Percentiles rank a stretch among this genome's conserved stretches.
Evolutionary conservation across 2,888 invertebrate species (phyloP).

Genomic region (Cephus nigrinus): DNA sequence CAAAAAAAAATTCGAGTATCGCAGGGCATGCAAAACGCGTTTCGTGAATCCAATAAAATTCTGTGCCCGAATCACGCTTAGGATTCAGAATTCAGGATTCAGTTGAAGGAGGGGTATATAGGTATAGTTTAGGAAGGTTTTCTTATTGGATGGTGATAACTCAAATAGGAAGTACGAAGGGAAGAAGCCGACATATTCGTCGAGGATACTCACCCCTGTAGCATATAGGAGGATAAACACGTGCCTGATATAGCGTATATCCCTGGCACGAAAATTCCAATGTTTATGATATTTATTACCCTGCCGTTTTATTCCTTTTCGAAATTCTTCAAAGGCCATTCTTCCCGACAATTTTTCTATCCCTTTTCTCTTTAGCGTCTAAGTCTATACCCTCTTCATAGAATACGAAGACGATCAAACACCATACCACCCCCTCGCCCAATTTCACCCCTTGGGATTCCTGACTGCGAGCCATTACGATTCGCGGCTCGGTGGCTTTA

Average conservation of each 20-base stretch:
- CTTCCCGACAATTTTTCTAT: background rate
- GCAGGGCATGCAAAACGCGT: constrained; percentile 1
- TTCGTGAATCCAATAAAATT: constrained; percentile 6
- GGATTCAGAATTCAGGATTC: background rate
- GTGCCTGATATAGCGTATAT: background rate
- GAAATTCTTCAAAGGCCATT: background rate
- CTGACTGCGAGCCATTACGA: background rate
- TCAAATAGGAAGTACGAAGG: background rate
- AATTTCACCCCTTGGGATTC: background rate
- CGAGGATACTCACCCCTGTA: background rate
- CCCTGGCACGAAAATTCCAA: constrained; percentile 5
- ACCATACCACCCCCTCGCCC: background rate
- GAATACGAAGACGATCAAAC: background rate
- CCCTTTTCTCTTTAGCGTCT: background rate
- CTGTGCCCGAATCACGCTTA: background rate
- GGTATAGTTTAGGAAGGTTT: background rate
- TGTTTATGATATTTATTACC: constrained; percentile 5
- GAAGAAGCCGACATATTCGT: constrained; percentile 1
- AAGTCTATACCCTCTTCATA: background rate
- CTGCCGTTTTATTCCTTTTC: background rate
- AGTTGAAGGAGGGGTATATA: background rate
- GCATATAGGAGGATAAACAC: constrained; percentile 1
- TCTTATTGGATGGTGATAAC: constrained; percentile 11
- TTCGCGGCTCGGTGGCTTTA: background rate
- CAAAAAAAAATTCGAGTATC: background rate